phyloP scores from a whole-genome alignment of 2,888 invertebrate genomes.

The Apamea epomidion region DNA sequence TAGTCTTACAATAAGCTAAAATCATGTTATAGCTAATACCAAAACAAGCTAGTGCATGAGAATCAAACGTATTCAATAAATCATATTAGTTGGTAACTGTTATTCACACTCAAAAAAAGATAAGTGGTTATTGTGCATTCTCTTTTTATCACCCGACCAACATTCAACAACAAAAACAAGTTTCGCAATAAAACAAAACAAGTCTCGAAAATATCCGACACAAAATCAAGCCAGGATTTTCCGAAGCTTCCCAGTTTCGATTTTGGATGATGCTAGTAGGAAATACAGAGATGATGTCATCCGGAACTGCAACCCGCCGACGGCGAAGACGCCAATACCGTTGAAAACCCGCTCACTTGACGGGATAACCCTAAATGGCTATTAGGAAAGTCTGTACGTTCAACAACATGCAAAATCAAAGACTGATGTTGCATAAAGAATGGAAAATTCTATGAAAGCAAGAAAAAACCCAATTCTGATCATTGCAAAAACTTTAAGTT shows the following conservation, averaged over 20 bases:
- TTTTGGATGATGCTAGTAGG: constrained; percentile 9
- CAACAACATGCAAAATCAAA: constrained; percentile 31
- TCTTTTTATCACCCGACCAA: neutral
- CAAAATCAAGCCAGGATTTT: constrained; percentile 7
- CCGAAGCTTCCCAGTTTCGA: constrained; percentile 2
- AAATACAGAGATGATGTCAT: constrained; percentile 29
- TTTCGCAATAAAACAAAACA: neutral
- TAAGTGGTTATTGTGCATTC: neutral
- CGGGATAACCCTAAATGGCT: constrained; percentile 33
- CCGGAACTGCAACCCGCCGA: neutral
- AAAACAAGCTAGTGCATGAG: neutral
- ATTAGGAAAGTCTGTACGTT: constrained; percentile 30
- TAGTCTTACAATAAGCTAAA: neutral
- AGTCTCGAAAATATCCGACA: neutral
- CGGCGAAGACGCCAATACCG: neutral
- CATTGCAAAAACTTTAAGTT: neutral
- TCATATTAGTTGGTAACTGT: neutral
- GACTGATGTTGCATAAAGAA: neutral
- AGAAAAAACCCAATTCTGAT: neutral
- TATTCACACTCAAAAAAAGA: neutral
- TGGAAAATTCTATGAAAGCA: neutral
- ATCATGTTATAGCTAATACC: neutral
- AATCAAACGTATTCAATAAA: neutral
- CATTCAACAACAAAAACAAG: neutral
- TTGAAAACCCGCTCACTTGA: constrained; percentile 29